Evolutionary conservation across 2,113 vertebrate genomes (phyloP).

Genomic region (Larimichthys crocea): DNA sequence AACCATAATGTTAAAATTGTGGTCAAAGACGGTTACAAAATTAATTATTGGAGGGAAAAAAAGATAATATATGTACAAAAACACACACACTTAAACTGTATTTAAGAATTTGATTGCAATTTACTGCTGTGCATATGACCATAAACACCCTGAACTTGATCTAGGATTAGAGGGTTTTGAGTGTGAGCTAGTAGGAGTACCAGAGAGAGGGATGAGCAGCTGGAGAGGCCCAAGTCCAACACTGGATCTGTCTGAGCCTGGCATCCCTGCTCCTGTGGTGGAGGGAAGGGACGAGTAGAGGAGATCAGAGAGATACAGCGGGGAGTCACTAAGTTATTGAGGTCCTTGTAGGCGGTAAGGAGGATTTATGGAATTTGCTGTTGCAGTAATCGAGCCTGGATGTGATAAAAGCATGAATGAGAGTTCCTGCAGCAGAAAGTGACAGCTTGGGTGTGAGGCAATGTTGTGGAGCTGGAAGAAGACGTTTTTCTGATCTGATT

Average conservation of each 20-base stretch:
- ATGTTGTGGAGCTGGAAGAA: not conserved
- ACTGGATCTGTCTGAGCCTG: not conserved
- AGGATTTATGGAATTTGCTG: constrained; percentile 3
- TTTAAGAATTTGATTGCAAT: no score
- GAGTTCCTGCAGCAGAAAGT: not conserved
- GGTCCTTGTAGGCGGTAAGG: not conserved
- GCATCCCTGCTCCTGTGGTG: not conserved
- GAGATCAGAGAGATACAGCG: not conserved
- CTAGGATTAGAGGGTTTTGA: not conserved
- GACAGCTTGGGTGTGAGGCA: not conserved
- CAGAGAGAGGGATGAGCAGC: not conserved
- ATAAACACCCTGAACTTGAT: no score
- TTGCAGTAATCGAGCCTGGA: not conserved
- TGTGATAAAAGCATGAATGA: constrained; percentile 3
- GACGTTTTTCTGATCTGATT: not conserved
- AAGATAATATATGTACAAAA: not conserved
- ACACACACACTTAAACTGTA: not conserved
- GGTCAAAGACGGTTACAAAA: not conserved
- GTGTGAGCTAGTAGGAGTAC: not conserved
- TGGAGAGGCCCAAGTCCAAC: not conserved
- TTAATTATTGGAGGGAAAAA: not conserved
- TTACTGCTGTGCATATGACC: no score
- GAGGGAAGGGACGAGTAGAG: not conserved
- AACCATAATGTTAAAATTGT: not conserved
- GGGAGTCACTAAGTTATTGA: not conserved